These are phyloP conservation scores for Enteromius treurensis DNA, from an alignment of 2,797 vertebrate genomes.

Conservation along the genomic window DNA sequence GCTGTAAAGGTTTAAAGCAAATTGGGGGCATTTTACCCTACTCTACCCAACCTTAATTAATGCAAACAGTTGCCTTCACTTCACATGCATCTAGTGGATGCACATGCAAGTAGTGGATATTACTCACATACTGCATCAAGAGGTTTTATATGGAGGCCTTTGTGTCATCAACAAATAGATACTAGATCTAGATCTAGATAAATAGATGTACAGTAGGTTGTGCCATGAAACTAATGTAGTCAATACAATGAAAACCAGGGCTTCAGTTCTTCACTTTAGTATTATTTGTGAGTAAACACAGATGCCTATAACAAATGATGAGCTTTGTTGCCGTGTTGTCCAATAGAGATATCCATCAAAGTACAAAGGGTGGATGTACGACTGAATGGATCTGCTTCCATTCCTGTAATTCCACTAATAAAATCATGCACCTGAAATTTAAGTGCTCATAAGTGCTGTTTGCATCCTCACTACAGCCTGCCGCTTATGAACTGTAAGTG, in stretches of 20 bases:
- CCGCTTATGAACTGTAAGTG: conserved; percentile 39
- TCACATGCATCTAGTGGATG: not conserved
- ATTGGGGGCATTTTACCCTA: too few species aligned
- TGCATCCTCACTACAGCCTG: conserved; percentile 26
- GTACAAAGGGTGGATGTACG: not conserved
- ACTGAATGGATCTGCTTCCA: conserved; percentile 9
- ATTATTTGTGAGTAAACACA: conserved; percentile 18
- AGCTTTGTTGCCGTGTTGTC: not conserved
- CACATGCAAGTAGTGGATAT: not conserved
- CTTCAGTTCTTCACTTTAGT: not conserved
- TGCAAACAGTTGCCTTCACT: not conserved
- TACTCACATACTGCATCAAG: not conserved
- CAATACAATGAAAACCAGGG: not conserved
- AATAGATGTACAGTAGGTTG: not conserved
- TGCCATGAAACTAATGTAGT: not conserved
- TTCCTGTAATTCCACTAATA: conserved; percentile 23
- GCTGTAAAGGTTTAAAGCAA: too few species aligned
- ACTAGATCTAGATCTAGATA: too few species aligned
- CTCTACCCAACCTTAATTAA: not conserved
- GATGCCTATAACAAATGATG: not conserved
- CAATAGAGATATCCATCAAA: conserved; percentile 4
- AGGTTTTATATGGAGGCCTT: not conserved
- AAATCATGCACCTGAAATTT: conserved; percentile 37
- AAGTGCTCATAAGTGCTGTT: conserved; percentile 45
- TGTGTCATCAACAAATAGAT: not conserved